Base-by-base conservation (phyloP, 2,888 invertebrate species). In the Philaethria dido region DNA sequence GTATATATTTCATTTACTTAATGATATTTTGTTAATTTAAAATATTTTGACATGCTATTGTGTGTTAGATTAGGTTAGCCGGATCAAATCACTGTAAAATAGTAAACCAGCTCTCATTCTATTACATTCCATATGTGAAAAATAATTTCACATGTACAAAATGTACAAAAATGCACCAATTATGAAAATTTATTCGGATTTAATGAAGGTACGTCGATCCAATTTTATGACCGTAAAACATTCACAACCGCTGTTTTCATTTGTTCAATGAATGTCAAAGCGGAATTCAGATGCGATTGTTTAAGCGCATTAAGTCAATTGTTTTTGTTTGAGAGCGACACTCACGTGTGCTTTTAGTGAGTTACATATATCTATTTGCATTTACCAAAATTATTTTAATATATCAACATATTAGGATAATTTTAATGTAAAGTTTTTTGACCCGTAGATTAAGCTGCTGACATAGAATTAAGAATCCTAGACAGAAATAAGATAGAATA, bases 271-370 rank as follows among this genome's bases (percentile, higher is more conserved):
- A 42, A 57, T 39, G 39, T 57, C 39, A 57, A 57, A 57, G 22
- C 39, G 8, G 55, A 39, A 39, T 57, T n/a, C 22, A 22, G 42
- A 42, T 42, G 22, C n/a, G 39, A 22, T 57, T 22, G 22, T 57
- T 57, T 57, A 42, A 57, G 22, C 57, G 42, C n/a, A 57, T 57
- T 57, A 57, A 57, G 57, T 57, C 42, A 57, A 57, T 42, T 57
- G 20, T 57, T 42, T 42, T 57, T 42, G 11, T 57, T 42, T 57
- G 29, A 11, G 22, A n/a, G 57, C 39, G 57, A 42, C 55, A 39
- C 9, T 55, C 22, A 36, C 9, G 39, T 55, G 22, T 20, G 20
- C 36, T 39, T 55, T 55, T 22, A 36, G 14, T 36, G 29, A 8
- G 9, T n/a, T 42, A 39, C 16, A 52, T 52, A 39, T 29, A 52